Evolutionary conservation across 2,797 vertebrate species (phyloP).

Genomic region (Pelodytes ibericus): DNA sequence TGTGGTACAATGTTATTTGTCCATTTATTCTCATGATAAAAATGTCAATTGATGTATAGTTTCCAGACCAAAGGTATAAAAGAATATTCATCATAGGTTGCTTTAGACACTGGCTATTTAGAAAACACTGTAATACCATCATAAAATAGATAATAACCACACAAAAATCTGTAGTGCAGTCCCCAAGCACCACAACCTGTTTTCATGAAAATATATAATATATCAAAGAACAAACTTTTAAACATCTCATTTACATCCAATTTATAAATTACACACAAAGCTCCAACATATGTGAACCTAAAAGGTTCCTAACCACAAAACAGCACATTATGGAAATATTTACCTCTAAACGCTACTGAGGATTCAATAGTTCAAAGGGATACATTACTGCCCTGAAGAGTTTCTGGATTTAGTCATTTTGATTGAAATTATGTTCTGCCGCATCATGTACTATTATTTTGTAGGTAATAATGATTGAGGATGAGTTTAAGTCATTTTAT

Average conservation of each 20-base stretch:
- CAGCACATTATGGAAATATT: neutral
- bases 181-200: neutral
- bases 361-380: too few relatives aligned
- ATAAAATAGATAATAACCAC: neutral
- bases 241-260: neutral
- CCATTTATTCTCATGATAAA: slow-evolving; percentile 23
- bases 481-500: too few relatives aligned
- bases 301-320: neutral
- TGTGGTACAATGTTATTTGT: slow-evolving; percentile 7
- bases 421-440: too few relatives aligned
- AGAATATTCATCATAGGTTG: neutral
- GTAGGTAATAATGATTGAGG: too few relatives aligned
- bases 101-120: neutral
- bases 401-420: too few relatives aligned
- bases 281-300: neutral
- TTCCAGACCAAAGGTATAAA: neutral
- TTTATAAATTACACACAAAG: neutral
- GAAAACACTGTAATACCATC: neutral
- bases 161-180: too few relatives aligned
- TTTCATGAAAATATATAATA: neutral
- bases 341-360: too few relatives aligned
- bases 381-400: too few relatives aligned
- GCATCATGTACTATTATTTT: too few relatives aligned
- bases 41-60: slow-evolving; percentile 4
- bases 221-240: neutral